Percentiles rank a stretch among this genome's conserved stretches.
Conservation (phyloP, 35 echinoderm and acorn worm species). For the Amphiura filiformis region DNA sequence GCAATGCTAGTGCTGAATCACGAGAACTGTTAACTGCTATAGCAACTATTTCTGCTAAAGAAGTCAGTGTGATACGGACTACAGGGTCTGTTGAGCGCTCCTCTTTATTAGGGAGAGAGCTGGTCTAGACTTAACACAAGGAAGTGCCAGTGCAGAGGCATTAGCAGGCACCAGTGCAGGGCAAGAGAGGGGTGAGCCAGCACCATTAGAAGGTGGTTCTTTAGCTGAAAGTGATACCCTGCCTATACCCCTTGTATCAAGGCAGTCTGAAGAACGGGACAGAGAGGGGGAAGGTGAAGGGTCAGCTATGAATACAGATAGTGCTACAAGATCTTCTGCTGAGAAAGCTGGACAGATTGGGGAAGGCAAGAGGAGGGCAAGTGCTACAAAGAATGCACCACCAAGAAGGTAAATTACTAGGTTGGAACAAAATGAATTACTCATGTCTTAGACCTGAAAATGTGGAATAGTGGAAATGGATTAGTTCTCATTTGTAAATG, state of each 20-base stretch:
- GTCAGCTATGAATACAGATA: not conserved
- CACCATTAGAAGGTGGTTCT: not conserved
- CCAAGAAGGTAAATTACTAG: too few relatives aligned
- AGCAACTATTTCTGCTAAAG: slow-evolving; percentile 48
- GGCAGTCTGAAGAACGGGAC: not conserved
- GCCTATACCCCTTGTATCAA: not conserved
- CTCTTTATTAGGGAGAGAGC: not conserved
- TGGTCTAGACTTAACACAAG: not conserved
- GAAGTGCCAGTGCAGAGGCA: not conserved
- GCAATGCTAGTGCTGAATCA: not conserved
- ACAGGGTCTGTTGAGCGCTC: slow-evolving; percentile 71
- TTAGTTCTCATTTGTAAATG: too few relatives aligned
- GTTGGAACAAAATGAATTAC: too few relatives aligned
- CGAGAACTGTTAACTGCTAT: slow-evolving; percentile 36
- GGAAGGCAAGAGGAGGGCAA: too few relatives aligned
- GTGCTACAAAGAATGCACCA: too few relatives aligned
- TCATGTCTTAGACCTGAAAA: too few relatives aligned
- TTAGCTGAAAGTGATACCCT: slow-evolving; percentile 10
- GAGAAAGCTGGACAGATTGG: slow-evolving; percentile 22
- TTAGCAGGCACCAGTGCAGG: not conserved
- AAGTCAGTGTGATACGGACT: slow-evolving; percentile 82
- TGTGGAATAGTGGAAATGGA: too few relatives aligned
- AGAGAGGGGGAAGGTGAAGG: slow-evolving; percentile 17
- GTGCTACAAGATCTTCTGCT: not conserved
- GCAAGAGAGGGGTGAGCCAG: not conserved